phyloP scores from a whole-genome alignment of 2,888 invertebrate species.

The Drosophila borborema region DNA sequence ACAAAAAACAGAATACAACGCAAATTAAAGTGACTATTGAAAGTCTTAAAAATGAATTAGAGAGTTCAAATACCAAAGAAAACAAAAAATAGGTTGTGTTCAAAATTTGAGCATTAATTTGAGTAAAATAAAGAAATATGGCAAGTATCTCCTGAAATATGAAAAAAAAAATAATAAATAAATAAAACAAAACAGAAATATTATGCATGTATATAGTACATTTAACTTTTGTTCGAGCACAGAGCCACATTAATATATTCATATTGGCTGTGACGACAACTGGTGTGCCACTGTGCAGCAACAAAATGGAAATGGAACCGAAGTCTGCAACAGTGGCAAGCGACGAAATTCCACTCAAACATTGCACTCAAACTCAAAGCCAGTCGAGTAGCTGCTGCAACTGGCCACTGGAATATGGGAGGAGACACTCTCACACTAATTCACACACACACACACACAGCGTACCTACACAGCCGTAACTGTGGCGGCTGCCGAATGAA shows the following conservation, averaged over 20 bases:
- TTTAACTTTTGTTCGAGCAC: too few species aligned
- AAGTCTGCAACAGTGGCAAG: constrained; percentile 26
- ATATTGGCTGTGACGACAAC: constrained; percentile 23
- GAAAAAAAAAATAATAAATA: too few species aligned
- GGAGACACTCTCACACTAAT: constrained; percentile 48
- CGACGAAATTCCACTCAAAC: constrained; percentile 52
- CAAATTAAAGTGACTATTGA: background rate
- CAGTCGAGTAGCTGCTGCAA: constrained; percentile 42
- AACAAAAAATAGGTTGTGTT: background rate
- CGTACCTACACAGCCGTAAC: constrained; percentile 7
- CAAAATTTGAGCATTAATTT: too few species aligned
- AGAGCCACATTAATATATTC: background rate
- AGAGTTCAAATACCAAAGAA: background rate
- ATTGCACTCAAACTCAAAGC: constrained; percentile 53
- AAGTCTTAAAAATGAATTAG: too few species aligned
- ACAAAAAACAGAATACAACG: constrained; percentile 1
- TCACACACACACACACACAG: background rate
- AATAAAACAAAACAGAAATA: too few species aligned
- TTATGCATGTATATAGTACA: too few species aligned
- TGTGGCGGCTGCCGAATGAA: constrained; percentile 49
- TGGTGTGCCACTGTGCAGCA: constrained; percentile 37
- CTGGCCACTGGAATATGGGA: constrained; percentile 75
- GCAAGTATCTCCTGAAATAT: too few species aligned
- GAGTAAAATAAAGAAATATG: background rate
- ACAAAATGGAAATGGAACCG: constrained; percentile 57